Percentiles rank a stretch among this genome's conserved stretches.
Conservation (phyloP, 2,888 invertebrate species). For the Caenorhabditis sp. region DNA sequence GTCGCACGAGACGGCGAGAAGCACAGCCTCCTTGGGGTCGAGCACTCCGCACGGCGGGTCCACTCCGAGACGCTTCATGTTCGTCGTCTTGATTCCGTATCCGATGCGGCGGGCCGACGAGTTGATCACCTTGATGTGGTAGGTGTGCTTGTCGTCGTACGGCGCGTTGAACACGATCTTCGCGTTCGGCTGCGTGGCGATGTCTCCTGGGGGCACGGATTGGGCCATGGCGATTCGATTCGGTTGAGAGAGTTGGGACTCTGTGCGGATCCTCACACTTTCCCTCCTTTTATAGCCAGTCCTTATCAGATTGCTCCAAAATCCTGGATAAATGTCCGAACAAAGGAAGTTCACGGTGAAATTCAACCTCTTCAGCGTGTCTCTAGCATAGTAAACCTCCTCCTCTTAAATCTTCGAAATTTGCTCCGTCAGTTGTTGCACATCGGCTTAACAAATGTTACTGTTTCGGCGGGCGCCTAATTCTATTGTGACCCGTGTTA, state of each 20-base stretch:
- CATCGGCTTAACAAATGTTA: slow-evolving; percentile 48
- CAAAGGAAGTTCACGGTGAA: slow-evolving; percentile 60
- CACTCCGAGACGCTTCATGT: slow-evolving; percentile 70
- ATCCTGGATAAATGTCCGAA: slow-evolving; percentile 62
- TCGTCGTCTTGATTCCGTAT: slow-evolving; percentile 70
- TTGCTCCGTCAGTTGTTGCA: slow-evolving; percentile 1
- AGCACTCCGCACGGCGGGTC: slow-evolving; percentile 69
- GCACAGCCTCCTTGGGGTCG: slow-evolving; percentile 68
- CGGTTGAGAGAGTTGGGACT: too few relatives aligned
- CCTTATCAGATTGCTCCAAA: not conserved
- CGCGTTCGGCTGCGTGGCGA: slow-evolving; percentile 60
- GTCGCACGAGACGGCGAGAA: slow-evolving; percentile 53
- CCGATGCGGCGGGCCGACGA: slow-evolving; percentile 67
- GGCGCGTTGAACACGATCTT: slow-evolving; percentile 74
- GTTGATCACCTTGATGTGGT: slow-evolving; percentile 71
- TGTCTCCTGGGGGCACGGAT: slow-evolving; percentile 63
- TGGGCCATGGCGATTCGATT: too few relatives aligned
- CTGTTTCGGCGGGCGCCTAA: slow-evolving; percentile 30
- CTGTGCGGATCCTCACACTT: too few relatives aligned
- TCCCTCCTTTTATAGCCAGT: too few relatives aligned
- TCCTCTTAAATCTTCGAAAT: not conserved
- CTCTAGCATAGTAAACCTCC: not conserved
- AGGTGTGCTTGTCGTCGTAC: slow-evolving; percentile 72
- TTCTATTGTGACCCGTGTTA: slow-evolving; percentile 32
- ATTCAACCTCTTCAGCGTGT: too few relatives aligned